Conservation (phyloP, 2,888 invertebrate genomes). For the Xylota segnis region DNA sequence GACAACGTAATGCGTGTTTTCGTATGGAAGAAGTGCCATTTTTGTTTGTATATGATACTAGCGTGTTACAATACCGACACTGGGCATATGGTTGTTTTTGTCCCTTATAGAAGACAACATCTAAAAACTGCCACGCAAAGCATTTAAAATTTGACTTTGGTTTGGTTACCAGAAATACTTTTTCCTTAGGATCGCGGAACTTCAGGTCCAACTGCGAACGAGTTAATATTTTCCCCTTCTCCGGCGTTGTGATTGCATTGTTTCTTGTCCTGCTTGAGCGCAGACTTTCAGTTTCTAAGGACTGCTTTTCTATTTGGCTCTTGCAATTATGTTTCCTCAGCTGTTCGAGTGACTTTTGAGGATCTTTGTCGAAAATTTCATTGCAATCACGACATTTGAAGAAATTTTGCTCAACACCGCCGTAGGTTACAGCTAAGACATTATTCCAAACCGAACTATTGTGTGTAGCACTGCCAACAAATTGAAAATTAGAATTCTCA, state of each 20-base stretch:
- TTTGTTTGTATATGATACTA: slow-evolving; percentile 53
- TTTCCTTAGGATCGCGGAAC: slow-evolving; percentile 41
- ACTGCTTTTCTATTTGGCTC: background rate
- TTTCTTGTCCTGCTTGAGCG: background rate
- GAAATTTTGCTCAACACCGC: slow-evolving; percentile 59
- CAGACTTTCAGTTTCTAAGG: background rate
- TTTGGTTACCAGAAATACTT: slow-evolving; percentile 34
- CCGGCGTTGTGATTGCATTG: background rate
- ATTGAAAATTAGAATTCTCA: slow-evolving; percentile 59
- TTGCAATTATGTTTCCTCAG: slow-evolving; percentile 57
- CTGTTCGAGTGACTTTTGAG: slow-evolving; percentile 54
- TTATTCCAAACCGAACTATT: slow-evolving; percentile 65
- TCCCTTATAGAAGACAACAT: slow-evolving; percentile 49
- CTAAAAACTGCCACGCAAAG: slow-evolving; percentile 65
- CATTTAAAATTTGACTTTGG: slow-evolving; percentile 57
- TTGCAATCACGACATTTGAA: slow-evolving; percentile 64
- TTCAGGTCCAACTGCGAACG: slow-evolving; percentile 22
- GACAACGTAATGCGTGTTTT: slow-evolving; percentile 57
- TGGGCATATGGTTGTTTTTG: slow-evolving; percentile 52
- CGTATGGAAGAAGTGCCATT: slow-evolving; percentile 63
- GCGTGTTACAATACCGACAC: slow-evolving; percentile 39
- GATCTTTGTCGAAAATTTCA: slow-evolving; percentile 67
- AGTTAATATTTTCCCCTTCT: slow-evolving; percentile 30
- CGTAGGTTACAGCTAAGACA: slow-evolving; percentile 55
- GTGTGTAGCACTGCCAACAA: slow-evolving; percentile 45